Percentiles rank a stretch among this genome's conserved stretches.
Conservation (phyloP, 2,113 vertebrate genomes). For the Morone chrysops region DNA sequence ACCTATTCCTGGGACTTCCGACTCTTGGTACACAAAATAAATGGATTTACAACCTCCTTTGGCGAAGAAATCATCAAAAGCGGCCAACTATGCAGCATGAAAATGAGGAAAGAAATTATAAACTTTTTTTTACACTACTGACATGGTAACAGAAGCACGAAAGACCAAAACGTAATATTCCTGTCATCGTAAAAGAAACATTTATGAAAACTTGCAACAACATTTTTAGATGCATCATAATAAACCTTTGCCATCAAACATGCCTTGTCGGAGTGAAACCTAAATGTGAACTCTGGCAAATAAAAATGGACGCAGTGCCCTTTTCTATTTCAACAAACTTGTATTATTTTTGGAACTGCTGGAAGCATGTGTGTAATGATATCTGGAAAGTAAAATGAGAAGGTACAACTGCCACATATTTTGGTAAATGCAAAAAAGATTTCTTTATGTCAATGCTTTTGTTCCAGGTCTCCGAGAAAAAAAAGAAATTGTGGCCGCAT, state of each 20-base stretch:
- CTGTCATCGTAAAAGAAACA: background rate
- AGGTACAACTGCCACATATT: background rate
- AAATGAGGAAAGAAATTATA: background rate
- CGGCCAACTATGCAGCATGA: constrained; percentile 81
- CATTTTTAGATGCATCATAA: background rate
- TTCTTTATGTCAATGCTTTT: background rate
- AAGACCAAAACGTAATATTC: background rate
- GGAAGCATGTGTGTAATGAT: background rate
- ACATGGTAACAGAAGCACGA: background rate
- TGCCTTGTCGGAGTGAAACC: background rate
- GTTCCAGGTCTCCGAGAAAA: background rate
- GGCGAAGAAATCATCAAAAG: constrained; percentile 85
- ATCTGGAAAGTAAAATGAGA: background rate
- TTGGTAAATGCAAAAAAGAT: background rate
- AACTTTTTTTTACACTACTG: background rate
- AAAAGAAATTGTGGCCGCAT: background rate
- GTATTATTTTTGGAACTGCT: background rate
- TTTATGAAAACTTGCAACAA: background rate
- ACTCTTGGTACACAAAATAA: constrained; percentile 88
- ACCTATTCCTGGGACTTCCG: constrained; percentile 85
- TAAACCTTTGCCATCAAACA: background rate
- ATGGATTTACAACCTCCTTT: constrained; percentile 84
- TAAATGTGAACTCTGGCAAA: background rate
- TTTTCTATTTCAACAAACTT: background rate
- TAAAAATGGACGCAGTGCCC: too few species aligned